Base-by-base conservation (phyloP, 2,113 vertebrate genomes). In the Scopus umbretta region DNA sequence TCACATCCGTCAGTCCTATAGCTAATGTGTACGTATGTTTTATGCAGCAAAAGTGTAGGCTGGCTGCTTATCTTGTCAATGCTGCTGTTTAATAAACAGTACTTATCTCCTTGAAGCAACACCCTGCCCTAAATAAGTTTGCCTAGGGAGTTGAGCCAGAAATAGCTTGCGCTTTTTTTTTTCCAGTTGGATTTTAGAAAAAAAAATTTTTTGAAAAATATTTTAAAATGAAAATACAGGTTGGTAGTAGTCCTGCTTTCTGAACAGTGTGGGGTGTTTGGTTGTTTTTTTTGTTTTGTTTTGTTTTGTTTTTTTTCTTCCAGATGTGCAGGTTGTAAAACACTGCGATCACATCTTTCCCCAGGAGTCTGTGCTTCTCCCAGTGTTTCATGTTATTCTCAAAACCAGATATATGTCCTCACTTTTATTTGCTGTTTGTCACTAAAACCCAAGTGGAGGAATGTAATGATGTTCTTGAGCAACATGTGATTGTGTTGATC, bases 41-140 rank as follows among this genome's bases (percentile, higher is more conserved):
- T 10, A 29, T 67, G 79, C 0, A 0, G 55, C 76, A 86, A 9
- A 92, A 92, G 92, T 79, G 73, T 16, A 85, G 89, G 83, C 14
- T 92, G 91, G 13, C 73, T 67, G 6, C 89, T 91, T 97, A 94
- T 94, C 71, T 0, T 66, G 92, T 89, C 87, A 76, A 26, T 50
- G 81, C 66, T 82, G 92, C 91, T 95, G 86, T 87, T 87, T 82
- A 89, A 73, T 97, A 95, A 97, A 95, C 91, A 94, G 45, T 8
- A 19, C 80, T 97, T 97, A 97, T 95, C 96, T 95, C 86, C 62
- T 95, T 53, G 27, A 72, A 96, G 87, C 86, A 95, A 86, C 95
- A 91, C 91, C 94, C 89, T 96, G 86, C 80, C 91, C 91, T 92
- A 85, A 94, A 91, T 95, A 92, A 90, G 76, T 95, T 93, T 88